Evolutionary conservation across 2,113 vertebrate genomes (phyloP).

Genomic region (pig (Sus scrofa)): T2T-Sscrofa CM000816.6:65883001-65883500

Average conservation of each 20-base stretch:
- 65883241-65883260: not conserved
- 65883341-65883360: not conserved
- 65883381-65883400: not conserved
- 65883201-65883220: not conserved
- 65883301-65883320: not conserved
- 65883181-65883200: not conserved
- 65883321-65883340: not conserved
- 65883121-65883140: too few species aligned
- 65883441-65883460: not conserved
- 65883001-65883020: too few species aligned
- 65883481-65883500: not conserved
- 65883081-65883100: too few species aligned
- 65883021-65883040: too few species aligned
- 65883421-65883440: not conserved
- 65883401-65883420: not conserved
- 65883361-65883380: not conserved
- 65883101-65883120: too few species aligned
- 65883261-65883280: not conserved
- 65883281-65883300: slow-evolving; percentile 18
- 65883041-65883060: too few species aligned
- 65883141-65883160: not conserved
- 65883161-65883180: not conserved
- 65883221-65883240: not conserved
- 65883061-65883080: too few species aligned
- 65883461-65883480: not conserved